Percentiles rank a stretch among this genome's conserved stretches.
Evolutionary conservation across 2,113 vertebrate genomes (phyloP).

Genomic region (Isurus oxyrinchus): DNA sequence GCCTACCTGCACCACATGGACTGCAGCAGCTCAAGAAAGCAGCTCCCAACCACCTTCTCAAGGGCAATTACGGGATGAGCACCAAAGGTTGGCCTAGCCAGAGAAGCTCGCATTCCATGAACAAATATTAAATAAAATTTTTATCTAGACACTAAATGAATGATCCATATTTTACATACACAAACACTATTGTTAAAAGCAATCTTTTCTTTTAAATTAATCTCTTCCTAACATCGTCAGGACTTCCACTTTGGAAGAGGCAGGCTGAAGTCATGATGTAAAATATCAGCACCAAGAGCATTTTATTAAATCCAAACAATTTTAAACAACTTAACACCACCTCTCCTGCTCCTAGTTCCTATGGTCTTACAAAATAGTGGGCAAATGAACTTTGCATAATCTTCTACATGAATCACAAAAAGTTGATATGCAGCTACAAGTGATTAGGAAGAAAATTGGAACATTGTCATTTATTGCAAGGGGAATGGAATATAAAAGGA

Average conservation of each 20-base stretch:
- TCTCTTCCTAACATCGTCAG: neutral
- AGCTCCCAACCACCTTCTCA: too few relatives aligned
- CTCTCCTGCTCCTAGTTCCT: neutral
- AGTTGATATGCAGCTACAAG: too few relatives aligned
- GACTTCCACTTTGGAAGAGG: neutral
- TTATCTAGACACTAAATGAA: neutral
- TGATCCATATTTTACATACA: neutral
- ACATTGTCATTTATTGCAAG: too few relatives aligned
- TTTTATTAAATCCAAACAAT: neutral
- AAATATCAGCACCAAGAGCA: neutral
- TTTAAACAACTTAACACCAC: neutral
- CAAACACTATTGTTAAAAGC: neutral
- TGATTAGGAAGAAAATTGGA: too few relatives aligned
- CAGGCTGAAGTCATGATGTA: neutral
- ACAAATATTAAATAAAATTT: neutral
- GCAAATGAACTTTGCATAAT: neutral
- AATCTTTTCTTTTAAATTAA: neutral
- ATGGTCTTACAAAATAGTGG: neutral
- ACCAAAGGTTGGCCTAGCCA: too few relatives aligned
- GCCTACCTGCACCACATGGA: neutral
- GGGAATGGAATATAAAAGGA: too few relatives aligned
- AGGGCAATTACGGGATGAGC: too few relatives aligned
- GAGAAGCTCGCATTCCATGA: too few relatives aligned
- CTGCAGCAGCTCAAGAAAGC: neutral
- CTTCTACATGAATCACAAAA: too few relatives aligned